Conservation (phyloP, 2,113 vertebrate genomes). For the Sturnira hondurensis region DNA sequence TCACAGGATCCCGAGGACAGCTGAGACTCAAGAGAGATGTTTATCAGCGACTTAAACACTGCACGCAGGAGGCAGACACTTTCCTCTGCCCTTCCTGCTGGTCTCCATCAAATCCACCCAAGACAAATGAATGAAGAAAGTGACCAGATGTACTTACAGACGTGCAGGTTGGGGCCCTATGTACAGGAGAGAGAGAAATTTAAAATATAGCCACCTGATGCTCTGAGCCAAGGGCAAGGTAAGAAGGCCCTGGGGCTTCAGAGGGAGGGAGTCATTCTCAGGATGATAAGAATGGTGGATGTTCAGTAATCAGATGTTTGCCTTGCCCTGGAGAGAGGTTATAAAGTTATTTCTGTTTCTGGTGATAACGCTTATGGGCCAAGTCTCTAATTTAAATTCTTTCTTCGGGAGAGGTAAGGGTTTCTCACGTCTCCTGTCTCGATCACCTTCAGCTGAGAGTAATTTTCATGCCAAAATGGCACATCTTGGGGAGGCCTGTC, state of each 20-base stretch:
- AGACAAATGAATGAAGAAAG: neutral
- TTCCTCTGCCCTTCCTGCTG: neutral
- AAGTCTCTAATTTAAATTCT: neutral
- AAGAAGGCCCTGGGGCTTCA: neutral
- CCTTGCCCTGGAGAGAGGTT: neutral
- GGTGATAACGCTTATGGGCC: neutral
- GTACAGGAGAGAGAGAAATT: no score
- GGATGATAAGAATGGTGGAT: neutral
- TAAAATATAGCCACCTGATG: no score
- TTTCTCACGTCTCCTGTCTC: neutral
- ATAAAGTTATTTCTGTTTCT: neutral
- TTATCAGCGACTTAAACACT: neutral
- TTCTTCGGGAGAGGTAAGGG: neutral
- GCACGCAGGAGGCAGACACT: no score
- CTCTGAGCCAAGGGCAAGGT: neutral
- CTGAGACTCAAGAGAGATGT: neutral
- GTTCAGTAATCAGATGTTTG: neutral
- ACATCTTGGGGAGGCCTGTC: neutral
- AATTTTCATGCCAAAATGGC: neutral
- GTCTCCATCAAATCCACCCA: neutral
- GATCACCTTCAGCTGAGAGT: neutral
- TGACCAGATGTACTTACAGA: no score
- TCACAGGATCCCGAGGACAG: neutral
- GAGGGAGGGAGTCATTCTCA: neutral
- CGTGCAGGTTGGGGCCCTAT: accelerated